Evolutionary conservation across 92 coral and sea anemone species (phyloP).

Genomic region (Porites divaricata): DNA sequence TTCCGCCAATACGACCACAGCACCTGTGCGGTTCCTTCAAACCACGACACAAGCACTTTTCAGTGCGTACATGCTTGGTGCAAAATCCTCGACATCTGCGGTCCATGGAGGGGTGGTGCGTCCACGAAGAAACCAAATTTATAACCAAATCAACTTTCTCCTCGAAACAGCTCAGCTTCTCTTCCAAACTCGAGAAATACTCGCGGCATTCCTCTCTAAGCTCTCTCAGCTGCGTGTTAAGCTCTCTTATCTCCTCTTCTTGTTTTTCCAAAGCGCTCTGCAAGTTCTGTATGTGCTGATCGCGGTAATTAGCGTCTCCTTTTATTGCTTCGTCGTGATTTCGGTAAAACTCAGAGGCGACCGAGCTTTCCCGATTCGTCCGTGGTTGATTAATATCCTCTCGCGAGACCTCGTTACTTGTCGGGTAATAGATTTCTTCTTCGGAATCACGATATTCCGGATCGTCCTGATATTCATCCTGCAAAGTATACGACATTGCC

Average conservation of each 20-base stretch:
- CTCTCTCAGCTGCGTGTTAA: constrained; percentile 48
- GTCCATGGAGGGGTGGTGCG: constrained; percentile 39
- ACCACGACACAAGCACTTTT: constrained; percentile 93
- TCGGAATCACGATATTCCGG: constrained; percentile 5
- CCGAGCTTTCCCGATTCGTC: not conserved
- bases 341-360: constrained; percentile 14
- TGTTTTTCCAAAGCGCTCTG: constrained; percentile 69
- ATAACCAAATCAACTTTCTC: constrained; percentile 57
- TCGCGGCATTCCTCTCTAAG: constrained; percentile 31
- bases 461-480: constrained; percentile 12
- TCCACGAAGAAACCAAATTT: constrained; percentile 54
- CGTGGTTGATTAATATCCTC: constrained; percentile 12
- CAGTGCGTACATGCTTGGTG: constrained; percentile 82
- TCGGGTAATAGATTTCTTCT: constrained; percentile 19
- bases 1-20: constrained; percentile 85
- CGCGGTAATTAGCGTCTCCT: not conserved
- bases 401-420: constrained; percentile 18
- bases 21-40: constrained; percentile 89
- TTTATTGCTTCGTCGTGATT: constrained; percentile 3
- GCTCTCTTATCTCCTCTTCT: constrained; percentile 60
- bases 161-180: constrained; percentile 59
- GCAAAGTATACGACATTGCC: not conserved
- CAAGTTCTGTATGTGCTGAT: constrained; percentile 42
- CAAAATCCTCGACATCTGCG: constrained; percentile 85
- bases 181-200: constrained; percentile 39